Conservation (phyloP, 53 echinoderm and acorn worm genomes). For the Patiria pectinifera region DNA sequence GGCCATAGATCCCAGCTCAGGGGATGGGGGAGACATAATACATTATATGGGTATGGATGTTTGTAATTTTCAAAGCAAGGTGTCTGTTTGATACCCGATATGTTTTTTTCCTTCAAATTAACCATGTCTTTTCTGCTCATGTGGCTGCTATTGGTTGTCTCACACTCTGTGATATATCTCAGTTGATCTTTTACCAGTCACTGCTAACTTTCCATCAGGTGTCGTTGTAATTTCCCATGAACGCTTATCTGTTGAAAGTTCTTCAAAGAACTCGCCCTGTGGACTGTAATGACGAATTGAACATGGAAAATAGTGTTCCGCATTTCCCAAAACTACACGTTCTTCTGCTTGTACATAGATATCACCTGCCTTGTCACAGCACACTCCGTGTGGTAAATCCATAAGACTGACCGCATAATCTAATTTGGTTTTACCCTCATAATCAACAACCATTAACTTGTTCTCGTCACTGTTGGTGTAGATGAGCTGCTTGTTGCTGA, state of each 20-base stretch:
- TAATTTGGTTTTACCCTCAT: background rate
- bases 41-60: no score
- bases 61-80: no score
- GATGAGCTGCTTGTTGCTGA: background rate
- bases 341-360: no score
- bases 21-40: no score
- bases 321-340: no score
- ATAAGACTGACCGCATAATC: no score
- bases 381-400: background rate
- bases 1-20: no score
- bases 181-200: background rate
- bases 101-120: no score
- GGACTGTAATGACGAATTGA: background rate
- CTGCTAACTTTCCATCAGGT: background rate
- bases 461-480: background rate
- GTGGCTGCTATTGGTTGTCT: background rate
- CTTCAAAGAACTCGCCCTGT: background rate
- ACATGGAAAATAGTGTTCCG: no score
- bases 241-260: background rate
- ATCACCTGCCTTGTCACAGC: slow-evolving; percentile 44
- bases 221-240: background rate
- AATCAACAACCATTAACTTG: background rate
- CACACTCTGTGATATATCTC: slow-evolving; percentile 5
- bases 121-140: no score
- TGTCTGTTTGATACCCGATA: no score